Conservation (phyloP, 2,888 invertebrate genomes). For the Carpatolechia fugitivella region DNA sequence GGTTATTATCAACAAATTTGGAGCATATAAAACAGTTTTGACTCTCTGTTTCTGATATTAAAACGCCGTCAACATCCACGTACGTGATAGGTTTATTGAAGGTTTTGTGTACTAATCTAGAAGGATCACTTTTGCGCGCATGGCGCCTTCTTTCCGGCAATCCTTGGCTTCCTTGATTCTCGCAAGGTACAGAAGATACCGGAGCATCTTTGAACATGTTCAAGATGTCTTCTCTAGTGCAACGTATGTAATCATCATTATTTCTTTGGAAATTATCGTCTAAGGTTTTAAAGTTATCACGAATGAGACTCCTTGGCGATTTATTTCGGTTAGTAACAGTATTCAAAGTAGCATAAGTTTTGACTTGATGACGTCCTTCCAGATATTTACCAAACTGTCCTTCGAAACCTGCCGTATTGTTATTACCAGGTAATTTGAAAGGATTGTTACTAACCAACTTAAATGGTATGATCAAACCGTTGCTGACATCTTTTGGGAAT, state of each 20-base stretch:
- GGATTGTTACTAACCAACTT: conserved; percentile 52
- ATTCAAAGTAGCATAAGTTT: conserved; percentile 52
- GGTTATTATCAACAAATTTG: conserved; percentile 48
- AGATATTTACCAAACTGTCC: conserved; percentile 64
- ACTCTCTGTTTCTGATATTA: conserved; percentile 49
- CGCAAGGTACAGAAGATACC: conserved; percentile 56
- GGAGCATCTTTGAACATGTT: conserved; percentile 73
- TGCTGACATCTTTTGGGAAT: background rate
- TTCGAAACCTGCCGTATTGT: conserved; percentile 59
- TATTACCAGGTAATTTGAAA: conserved; percentile 51
- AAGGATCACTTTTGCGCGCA: conserved; percentile 65
- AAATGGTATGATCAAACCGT: conserved; percentile 42
- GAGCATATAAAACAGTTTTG: conserved; percentile 64
- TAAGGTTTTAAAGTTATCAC: conserved; percentile 39
- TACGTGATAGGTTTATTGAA: conserved; percentile 42
- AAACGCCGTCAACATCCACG: conserved; percentile 49
- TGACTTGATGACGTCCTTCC: conserved; percentile 41
- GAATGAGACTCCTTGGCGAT: conserved; percentile 53
- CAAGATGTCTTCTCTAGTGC: conserved; percentile 62
- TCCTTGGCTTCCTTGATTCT: conserved; percentile 32
- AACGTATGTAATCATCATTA: conserved; percentile 44
- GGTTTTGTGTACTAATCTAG: conserved; percentile 48
- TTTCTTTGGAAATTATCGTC: conserved; percentile 39
- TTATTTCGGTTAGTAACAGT: conserved; percentile 47
- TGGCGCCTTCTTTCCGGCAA: conserved; percentile 53